Base-by-base conservation (phyloP, 2,888 invertebrate genomes). In the Atherix ibis region DNA sequence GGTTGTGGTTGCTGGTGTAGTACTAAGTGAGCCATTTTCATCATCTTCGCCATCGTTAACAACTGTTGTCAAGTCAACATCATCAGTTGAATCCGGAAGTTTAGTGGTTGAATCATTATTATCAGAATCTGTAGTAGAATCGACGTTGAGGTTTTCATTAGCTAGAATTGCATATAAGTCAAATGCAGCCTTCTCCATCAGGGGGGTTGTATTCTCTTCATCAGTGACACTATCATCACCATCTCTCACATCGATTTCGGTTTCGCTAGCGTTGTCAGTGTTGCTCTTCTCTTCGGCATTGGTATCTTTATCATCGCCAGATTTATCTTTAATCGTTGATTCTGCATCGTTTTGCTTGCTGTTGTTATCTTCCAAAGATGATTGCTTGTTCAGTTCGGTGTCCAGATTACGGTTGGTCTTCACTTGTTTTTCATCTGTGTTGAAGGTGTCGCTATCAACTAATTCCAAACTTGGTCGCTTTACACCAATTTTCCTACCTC, bases 371-470 rank as follows among this genome's bases (percentile, higher is more conserved):
- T 16, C 19, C 4, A 4, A 51, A 1, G 43, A 31, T 9, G 34
- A 17, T 26, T 32, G 30, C 18, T 32, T 35, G 14, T 12, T 18
- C 50, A 44, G n/a, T 56, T 58, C 26, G 18, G 46, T 51, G 28
- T 58, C 57, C 3, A 50, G 46, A 33, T 52, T 56, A 16, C 60
- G 52, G 0, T 53, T 51, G 4, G 53, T 53, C 41, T 59, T 59
- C 22, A 44, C 45, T 38, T 57, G 59, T 35, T 62, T 62, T 39
- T 62, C 62, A 27, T 60, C 61, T 1, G 84, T 82, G 47, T 83
- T 78, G 62, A 85, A 85, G 46, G 79, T 80, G 44, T 76, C 79
- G 44, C 79, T 76, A 52, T 85, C 85, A 1, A 85, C 80, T 30
- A 84, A 64, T 52, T 84, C 84, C 34, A 83, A 67, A 47, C 79